phyloP scores from a whole-genome alignment of 2,113 vertebrate species.

The Enhydra lutris region DNA sequence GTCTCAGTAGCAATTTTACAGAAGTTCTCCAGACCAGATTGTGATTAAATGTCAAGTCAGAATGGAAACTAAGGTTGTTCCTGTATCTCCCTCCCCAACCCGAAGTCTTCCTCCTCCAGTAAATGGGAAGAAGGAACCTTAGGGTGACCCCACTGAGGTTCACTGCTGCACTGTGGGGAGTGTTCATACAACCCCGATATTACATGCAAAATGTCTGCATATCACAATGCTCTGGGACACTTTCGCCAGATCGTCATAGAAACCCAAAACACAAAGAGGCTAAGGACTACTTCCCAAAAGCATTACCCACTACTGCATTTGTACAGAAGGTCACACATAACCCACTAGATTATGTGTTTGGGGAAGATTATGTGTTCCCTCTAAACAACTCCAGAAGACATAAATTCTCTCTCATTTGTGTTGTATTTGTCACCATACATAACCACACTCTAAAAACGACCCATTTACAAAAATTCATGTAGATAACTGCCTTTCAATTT shows the following conservation, averaged over 20 bases:
- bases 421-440: not conserved
- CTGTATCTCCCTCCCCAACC: not conserved
- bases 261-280: not conserved
- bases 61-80: not conserved
- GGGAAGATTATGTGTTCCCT: not conserved
- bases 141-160: rapidly evolving
- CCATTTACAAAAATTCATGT: not conserved
- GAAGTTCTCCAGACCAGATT: not conserved
- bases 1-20: not conserved
- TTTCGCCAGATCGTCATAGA: not conserved
- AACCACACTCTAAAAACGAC: not conserved
- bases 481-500: not conserved
- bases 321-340: not conserved
- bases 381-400: not conserved
- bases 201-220: not conserved
- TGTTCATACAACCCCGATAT: not conserved
- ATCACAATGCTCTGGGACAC: not conserved
- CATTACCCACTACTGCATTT: not conserved
- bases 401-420: not conserved
- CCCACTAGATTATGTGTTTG: not conserved
- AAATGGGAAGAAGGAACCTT: not conserved
- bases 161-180: rapidly evolving
- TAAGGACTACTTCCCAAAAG: not conserved
- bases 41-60: not conserved
- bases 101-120: not conserved